Conservation (phyloP, 1,140 invertebrate genomes). For the Mamestra configurata region DNA sequence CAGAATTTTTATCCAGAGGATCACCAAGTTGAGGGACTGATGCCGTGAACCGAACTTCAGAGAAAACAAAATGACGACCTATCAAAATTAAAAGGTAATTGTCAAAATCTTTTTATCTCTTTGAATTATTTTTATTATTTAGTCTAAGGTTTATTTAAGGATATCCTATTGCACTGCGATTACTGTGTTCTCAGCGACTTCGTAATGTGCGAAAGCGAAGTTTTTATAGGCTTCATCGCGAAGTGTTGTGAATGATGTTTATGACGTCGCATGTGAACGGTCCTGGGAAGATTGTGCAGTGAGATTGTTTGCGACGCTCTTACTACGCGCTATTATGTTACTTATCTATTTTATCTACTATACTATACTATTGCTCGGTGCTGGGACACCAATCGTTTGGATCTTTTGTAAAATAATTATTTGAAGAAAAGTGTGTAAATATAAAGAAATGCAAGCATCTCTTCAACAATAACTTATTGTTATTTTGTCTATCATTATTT, state of each 20-base stretch:
- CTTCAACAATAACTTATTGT: no score
- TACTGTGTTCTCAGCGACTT: conserved; percentile 15
- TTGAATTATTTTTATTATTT: background rate
- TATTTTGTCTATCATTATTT: no score
- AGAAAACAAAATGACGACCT: conserved; percentile 10
- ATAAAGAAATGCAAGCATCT: no score
- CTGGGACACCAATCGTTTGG: background rate
- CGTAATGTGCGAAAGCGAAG: conserved; percentile 39
- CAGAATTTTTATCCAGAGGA: conserved; percentile 30
- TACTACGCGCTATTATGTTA: conserved; percentile 32
- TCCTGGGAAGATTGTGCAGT: conserved; percentile 31
- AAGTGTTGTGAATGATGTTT: conserved; percentile 35
- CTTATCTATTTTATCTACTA: conserved; percentile 20
- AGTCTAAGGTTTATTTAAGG: conserved; percentile 18
- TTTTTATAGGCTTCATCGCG: conserved; percentile 28
- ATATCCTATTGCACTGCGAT: conserved; percentile 29
- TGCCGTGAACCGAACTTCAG: background rate
- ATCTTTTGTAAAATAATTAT: background rate
- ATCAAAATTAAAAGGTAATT: conserved; percentile 31
- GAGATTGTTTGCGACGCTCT: conserved; percentile 3
- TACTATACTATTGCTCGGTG: background rate
- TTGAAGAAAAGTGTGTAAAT: background rate
- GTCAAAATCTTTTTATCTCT: background rate
- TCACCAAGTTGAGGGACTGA: background rate
- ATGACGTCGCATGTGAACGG: conserved; percentile 34